Evolutionary conservation across 2,113 vertebrate species (phyloP).

Genomic region (Calypte anna): DNA sequence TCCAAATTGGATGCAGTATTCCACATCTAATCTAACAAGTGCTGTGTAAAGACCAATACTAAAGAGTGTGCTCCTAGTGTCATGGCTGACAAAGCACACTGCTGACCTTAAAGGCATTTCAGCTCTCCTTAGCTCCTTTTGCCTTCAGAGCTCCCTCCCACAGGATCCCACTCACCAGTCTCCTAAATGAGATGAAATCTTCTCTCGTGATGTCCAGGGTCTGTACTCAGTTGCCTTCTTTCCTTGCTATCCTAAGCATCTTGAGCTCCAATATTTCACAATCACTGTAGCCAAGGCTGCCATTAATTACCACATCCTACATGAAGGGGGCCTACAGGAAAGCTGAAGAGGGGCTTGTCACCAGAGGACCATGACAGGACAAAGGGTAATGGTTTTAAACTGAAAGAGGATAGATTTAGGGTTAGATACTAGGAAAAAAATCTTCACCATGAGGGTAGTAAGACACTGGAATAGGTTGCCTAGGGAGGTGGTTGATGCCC

Average conservation of each 20-base stretch:
- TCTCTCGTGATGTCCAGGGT: neutral
- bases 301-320: neutral
- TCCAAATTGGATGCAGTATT: neutral
- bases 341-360: no score
- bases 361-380: no score
- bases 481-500: no score
- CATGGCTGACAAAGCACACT: neutral
- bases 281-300: neutral
- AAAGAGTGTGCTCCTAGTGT: neutral
- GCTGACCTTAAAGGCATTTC: neutral
- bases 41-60: neutral
- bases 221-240: neutral
- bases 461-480: no score
- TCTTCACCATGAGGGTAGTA: no score
- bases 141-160: neutral
- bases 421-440: no score
- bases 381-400: no score
- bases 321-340: no score
- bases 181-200: neutral
- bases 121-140: neutral
- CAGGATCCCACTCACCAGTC: neutral
- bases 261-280: neutral
- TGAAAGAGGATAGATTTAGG: no score
- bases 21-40: neutral
- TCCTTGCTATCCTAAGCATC: neutral